Conservation (phyloP, 2,113 vertebrate genomes). For the Neodontobutis hainanensis region DNA sequence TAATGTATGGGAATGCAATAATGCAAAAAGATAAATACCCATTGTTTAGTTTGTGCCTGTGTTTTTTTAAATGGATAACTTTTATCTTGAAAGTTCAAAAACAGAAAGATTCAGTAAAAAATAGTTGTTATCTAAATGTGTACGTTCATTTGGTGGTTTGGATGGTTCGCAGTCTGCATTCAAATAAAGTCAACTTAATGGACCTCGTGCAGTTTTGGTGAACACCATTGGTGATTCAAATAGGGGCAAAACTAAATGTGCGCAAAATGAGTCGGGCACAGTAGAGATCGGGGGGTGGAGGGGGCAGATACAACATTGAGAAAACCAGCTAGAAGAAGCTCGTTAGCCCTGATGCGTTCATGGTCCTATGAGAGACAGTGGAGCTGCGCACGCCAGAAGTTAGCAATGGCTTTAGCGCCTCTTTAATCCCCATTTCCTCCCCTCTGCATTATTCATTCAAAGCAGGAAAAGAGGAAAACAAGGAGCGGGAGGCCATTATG, state of each 20-base stretch:
- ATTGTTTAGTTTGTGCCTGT: too few species aligned
- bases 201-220: too few species aligned
- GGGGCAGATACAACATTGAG: constrained; percentile 43
- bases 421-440: constrained; percentile 70
- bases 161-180: too few species aligned
- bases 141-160: too few species aligned
- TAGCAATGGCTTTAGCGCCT: constrained; percentile 61
- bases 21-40: too few species aligned
- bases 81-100: too few species aligned
- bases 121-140: too few species aligned
- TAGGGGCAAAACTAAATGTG: constrained; percentile 7
- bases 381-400: constrained; percentile 50
- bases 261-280: constrained; percentile 14
- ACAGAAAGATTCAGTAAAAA: too few species aligned
- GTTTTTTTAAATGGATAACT: too few species aligned
- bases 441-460: constrained; percentile 74
- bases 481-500: constrained; percentile 48
- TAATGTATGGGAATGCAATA: too few species aligned
- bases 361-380: constrained; percentile 54
- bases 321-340: constrained; percentile 45
- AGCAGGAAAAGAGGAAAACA: constrained; percentile 53
- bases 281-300: constrained; percentile 29
- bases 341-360: constrained; percentile 62
- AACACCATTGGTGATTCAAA: too few species aligned
- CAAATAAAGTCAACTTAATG: too few species aligned